Evolutionary conservation across 2,113 vertebrate species (phyloP).

Genomic region (Bettongia penicillata): DNA sequence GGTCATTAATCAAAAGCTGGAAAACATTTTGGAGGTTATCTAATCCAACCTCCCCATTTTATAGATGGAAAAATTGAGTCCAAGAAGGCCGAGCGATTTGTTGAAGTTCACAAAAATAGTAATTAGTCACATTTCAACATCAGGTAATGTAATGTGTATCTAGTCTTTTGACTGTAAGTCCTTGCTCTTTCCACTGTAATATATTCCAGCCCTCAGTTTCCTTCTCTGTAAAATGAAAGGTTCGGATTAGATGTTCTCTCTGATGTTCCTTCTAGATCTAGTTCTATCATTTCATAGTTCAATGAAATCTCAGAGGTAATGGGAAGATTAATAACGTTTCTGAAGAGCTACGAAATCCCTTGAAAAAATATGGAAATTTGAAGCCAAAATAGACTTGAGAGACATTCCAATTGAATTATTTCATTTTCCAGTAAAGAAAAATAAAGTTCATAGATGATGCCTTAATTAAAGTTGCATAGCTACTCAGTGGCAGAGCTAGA

Average conservation of each 20-base stretch:
- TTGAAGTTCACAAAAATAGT: neutral
- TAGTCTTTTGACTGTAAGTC: neutral
- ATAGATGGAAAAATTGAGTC: neutral
- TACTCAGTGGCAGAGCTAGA: neutral
- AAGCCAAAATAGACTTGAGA: neutral
- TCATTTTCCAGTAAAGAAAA: constrained; percentile 25
- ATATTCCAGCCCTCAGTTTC: neutral
- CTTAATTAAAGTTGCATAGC: neutral
- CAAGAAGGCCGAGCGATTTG: neutral
- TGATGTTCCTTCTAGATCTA: neutral
- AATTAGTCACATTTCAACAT: neutral
- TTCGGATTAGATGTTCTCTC: neutral
- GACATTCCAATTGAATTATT: neutral
- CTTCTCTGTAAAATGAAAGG: neutral
- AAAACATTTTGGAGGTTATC: neutral
- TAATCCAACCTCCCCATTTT: neutral
- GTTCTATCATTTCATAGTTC: neutral
- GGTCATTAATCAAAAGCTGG: neutral
- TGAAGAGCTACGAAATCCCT: neutral
- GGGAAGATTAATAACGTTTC: constrained; percentile 41
- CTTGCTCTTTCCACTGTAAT: neutral
- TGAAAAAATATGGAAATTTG: constrained; percentile 25
- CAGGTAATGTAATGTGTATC: neutral
- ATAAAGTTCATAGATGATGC: neutral
- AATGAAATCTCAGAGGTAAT: neutral